Conservation (phyloP, 2,888 invertebrate species). For the Dryomyza anilis region DNA sequence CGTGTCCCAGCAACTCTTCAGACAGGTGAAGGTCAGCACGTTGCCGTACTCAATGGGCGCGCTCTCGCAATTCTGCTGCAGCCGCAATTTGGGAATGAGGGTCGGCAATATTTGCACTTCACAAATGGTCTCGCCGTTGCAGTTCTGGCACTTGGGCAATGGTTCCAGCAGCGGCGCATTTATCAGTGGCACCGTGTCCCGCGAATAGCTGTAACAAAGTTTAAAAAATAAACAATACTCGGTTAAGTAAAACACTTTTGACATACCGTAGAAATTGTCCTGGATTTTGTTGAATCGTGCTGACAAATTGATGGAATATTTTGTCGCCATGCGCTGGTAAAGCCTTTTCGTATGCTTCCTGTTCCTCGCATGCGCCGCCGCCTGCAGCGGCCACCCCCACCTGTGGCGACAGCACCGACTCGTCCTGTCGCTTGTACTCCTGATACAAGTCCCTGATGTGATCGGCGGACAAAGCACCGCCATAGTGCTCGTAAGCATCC, state of each 20-base stretch:
- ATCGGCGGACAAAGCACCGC: conserved; percentile 59
- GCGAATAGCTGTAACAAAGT: conserved; percentile 69
- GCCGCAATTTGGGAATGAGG: conserved; percentile 72
- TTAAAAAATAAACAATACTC: background rate
- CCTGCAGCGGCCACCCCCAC: conserved; percentile 37
- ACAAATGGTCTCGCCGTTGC: conserved; percentile 74
- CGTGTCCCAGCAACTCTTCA: conserved; percentile 82
- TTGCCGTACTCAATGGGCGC: conserved; percentile 81
- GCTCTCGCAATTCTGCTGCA: conserved; percentile 65
- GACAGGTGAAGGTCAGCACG: conserved; percentile 83
- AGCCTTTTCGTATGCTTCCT: conserved; percentile 80
- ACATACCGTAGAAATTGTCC: conserved; percentile 82
- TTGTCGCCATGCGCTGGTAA: conserved; percentile 81
- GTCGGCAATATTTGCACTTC: conserved; percentile 86
- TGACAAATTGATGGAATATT: conserved; percentile 79
- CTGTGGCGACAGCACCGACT: conserved; percentile 51
- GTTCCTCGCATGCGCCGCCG: conserved; percentile 46
- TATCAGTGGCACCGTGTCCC: conserved; percentile 72
- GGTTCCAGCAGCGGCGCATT: conserved; percentile 70
- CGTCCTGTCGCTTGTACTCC: conserved; percentile 67
- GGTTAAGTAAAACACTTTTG: background rate
- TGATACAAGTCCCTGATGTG: conserved; percentile 69
- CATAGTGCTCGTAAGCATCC: conserved; percentile 54
- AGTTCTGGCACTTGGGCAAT: conserved; percentile 68
- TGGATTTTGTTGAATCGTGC: conserved; percentile 75